Evolutionary conservation across 1,140 invertebrate genomes (phyloP), one percentile per base, ranked within the genome.

Genomic region (Drosophila aff.): DNA sequence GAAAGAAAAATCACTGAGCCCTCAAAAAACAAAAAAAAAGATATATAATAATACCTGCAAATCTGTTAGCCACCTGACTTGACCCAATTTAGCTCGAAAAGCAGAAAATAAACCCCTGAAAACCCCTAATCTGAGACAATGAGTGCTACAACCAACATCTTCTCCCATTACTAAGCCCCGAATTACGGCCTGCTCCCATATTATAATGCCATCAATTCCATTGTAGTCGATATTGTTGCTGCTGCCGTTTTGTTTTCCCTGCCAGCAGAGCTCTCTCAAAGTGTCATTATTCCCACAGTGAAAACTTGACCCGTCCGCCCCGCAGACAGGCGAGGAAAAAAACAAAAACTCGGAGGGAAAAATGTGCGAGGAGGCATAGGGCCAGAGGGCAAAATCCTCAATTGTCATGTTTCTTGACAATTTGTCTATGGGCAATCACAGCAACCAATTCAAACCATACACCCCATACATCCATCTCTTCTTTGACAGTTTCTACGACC

Each of bases 371-470:
- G 1, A 18, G 50, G 50, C 28, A 23, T 23, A 38, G 52, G 52
- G 53, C 47, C 21, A 62, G 63, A 65, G 63, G 63, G 63, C 67
- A 79, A 80, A 66, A 83, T 66, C 76, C 78, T 65, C 55, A 80
- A 76, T 61, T 69, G 62, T 75, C 46, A 26, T 62, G 47, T 60
- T 76, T 68, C 66, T 77, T 71, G 58, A 78, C 75, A 78, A 86
- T 86, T 86, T 86, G 80, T 89, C 83, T 68, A 67, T 77, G 74
- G 79, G 74, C 62, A 81, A 81, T 81, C 79, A 73, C 61, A 76
- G 66, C 80, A 64, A 82, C 81, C 69, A 59, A 73, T 73, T 60
- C 53, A 73, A 52, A 43, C 53, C 67, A 73, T 73, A 71, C 67
- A 72, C 21, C 53, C 57, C 53, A 28, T 33, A 28, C 59, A 82